phyloP scores from a whole-genome alignment of 2,888 invertebrate genomes.

The Tipula unca region DNA sequence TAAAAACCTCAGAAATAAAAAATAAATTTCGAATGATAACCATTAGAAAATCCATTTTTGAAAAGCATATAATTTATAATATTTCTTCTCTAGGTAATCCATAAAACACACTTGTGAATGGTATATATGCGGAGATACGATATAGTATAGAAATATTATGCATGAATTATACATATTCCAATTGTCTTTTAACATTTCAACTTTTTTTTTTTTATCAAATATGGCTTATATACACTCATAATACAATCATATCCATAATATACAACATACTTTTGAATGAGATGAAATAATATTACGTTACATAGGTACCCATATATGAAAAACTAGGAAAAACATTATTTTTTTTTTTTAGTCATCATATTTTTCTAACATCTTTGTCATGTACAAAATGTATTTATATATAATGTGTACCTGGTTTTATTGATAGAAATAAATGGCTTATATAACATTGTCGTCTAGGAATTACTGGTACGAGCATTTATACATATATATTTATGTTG shows the following conservation, averaged over 20 bases:
- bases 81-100: slow-evolving; percentile 8
- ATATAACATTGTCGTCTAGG: background rate
- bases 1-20: background rate
- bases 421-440: background rate
- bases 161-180: background rate
- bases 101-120: background rate
- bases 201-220: background rate
- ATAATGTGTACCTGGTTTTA: background rate
- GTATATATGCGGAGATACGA: background rate
- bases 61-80: background rate
- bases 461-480: background rate
- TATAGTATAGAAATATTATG: background rate
- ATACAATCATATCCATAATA: background rate
- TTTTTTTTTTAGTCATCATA: background rate
- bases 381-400: background rate
- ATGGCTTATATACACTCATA: background rate
- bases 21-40: background rate
- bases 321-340: background rate
- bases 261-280: background rate
- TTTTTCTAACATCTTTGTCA: background rate
- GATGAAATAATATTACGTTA: background rate
- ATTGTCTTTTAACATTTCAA: slow-evolving; percentile 14
- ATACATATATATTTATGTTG: background rate
- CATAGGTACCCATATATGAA: background rate
- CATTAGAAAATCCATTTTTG: slow-evolving; percentile 1